A percentile compares a stretch with the other conserved stretches of the same genome.
Evolutionary conservation across 2,888 invertebrate genomes (phyloP).

Genomic region (Limenitis camilla): DNA sequence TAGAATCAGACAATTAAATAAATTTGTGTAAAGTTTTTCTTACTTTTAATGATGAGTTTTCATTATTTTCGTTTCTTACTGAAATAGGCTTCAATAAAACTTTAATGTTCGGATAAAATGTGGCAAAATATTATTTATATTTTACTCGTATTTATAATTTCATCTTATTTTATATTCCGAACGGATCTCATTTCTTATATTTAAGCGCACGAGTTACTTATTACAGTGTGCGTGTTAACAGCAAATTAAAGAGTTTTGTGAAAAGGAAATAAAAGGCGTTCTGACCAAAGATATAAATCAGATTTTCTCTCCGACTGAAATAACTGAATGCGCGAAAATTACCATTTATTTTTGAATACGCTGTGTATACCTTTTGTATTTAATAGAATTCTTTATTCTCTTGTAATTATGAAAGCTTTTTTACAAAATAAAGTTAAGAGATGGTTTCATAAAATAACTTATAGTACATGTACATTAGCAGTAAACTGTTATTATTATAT

Average conservation of each 20-base stretch:
- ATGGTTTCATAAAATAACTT: too few relatives aligned
- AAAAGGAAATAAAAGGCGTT: constrained; percentile 42
- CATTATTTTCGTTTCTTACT: background rate
- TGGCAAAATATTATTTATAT: background rate
- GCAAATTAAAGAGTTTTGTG: constrained; percentile 43
- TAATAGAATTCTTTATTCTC: constrained; percentile 1
- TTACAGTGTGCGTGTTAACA: constrained; percentile 36
- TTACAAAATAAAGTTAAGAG: too few relatives aligned
- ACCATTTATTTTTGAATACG: constrained; percentile 42
- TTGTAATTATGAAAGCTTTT: constrained; percentile 1
- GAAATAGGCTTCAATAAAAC: background rate
- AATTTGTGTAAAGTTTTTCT: background rate
- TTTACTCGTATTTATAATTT: background rate
- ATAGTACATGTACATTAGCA: too few relatives aligned
- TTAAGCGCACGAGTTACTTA: background rate
- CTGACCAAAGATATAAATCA: constrained; percentile 54
- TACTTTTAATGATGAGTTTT: too few relatives aligned
- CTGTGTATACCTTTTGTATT: constrained; percentile 10
- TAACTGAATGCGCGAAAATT: constrained; percentile 55
- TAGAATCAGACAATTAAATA: background rate
- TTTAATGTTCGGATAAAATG: background rate
- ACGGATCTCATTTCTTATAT: constrained; percentile 4
- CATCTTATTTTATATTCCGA: background rate
- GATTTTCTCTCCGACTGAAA: constrained; percentile 52
- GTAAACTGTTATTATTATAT: too few relatives aligned